Evolutionary conservation across 2,113 vertebrate genomes (phyloP).

Genomic region (Emberiza fucata): DNA sequence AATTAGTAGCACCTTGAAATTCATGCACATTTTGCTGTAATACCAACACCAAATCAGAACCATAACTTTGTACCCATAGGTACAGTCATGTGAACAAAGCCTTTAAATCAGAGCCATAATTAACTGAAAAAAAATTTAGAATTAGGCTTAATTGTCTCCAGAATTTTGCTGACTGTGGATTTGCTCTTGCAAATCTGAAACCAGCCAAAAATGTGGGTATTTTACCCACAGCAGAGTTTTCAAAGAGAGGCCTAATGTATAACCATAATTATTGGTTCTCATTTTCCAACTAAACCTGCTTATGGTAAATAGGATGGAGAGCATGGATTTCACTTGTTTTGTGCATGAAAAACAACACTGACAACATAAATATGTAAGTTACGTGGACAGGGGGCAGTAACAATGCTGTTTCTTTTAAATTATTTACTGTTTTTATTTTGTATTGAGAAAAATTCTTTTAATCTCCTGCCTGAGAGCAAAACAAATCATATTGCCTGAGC

Average conservation of each 20-base stretch:
- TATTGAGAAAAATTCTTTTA: not conserved
- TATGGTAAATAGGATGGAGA: not conserved
- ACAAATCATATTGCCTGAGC: not conserved
- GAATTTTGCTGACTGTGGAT: not conserved
- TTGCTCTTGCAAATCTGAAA: not conserved
- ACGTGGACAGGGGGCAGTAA: not conserved
- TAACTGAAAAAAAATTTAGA: not conserved
- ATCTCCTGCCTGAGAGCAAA: not conserved
- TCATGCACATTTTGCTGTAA: not conserved
- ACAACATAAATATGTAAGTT: not conserved
- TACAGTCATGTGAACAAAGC: not conserved
- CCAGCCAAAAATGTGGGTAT: not conserved
- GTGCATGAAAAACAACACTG: not conserved
- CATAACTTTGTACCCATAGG: not conserved
- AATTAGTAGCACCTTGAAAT: not conserved
- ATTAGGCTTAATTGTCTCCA: not conserved
- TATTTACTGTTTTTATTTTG: not conserved
- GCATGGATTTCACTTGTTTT: not conserved
- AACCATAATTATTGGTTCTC: not conserved
- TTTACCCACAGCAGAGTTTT: not conserved
- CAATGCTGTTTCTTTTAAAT: not conserved
- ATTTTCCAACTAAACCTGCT: not conserved
- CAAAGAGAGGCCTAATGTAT: not conserved
- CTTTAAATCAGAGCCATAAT: not conserved
- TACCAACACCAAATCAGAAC: not conserved